Conservation (phyloP, 2,797 vertebrate genomes). For the Rhinella marina region DNA sequence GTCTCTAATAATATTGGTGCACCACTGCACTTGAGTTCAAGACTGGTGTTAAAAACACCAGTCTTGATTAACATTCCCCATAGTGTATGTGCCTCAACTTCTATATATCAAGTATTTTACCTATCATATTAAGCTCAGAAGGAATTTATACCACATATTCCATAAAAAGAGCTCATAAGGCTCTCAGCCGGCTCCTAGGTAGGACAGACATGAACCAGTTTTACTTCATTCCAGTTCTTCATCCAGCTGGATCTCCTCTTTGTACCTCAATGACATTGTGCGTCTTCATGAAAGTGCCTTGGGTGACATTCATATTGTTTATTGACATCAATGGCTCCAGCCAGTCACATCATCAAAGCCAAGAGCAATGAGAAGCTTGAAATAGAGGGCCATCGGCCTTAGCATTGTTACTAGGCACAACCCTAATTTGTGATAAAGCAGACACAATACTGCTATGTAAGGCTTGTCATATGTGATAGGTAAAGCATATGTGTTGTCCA, state of each 20-base stretch:
- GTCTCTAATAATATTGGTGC: too few relatives aligned
- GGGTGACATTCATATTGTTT: slow-evolving; percentile 26
- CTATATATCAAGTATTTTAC: not conserved
- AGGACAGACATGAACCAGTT: slow-evolving; percentile 32
- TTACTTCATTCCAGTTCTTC: slow-evolving; percentile 30
- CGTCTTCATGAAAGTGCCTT: not conserved
- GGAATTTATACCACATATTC: not conserved
- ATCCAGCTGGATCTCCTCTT: slow-evolving; percentile 40
- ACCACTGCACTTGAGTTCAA: too few relatives aligned
- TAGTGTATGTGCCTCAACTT: not conserved
- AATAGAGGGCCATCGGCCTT: not conserved
- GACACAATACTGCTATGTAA: not conserved
- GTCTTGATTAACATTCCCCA: too few relatives aligned
- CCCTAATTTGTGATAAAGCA: not conserved
- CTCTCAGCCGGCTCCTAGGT: not conserved
- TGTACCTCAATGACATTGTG: slow-evolving; percentile 14
- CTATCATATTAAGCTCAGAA: not conserved
- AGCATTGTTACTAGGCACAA: not conserved
- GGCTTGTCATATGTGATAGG: not conserved
- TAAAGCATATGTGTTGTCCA: not conserved
- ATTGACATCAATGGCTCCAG: slow-evolving; percentile 21
- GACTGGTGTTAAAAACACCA: too few relatives aligned
- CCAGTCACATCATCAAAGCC: slow-evolving; percentile 27
- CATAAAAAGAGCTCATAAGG: not conserved
- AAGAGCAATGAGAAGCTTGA: not conserved